These are phyloP conservation scores for Corythucha ciliata DNA, from an alignment of 2,888 invertebrate genomes.

Conservation along the genomic window DNA sequence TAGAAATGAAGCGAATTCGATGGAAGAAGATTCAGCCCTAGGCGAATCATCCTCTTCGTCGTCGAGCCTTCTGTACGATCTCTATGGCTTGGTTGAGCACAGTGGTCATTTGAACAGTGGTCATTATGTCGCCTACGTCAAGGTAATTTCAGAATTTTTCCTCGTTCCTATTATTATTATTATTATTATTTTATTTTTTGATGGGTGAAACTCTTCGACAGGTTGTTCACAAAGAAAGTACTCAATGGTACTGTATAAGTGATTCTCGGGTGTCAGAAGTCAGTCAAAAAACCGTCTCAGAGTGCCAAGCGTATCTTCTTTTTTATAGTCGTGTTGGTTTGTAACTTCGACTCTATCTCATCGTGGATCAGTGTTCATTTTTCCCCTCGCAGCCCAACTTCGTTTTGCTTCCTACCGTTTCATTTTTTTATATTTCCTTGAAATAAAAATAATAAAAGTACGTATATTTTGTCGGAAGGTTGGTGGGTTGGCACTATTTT, in stretches of 20 bases:
- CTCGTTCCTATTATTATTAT: neutral
- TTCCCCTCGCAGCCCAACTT: no score
- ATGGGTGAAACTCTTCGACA: conserved; percentile 3
- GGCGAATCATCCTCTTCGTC: no score
- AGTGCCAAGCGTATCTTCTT: conserved; percentile 85
- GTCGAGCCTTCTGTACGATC: conserved; percentile 77
- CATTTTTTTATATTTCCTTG: no score
- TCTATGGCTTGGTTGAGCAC: conserved; percentile 94
- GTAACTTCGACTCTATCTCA: no score
- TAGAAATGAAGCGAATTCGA: neutral
- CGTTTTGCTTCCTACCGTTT: no score
- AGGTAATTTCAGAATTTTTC: conserved; percentile 45
- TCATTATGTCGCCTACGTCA: conserved; percentile 91
- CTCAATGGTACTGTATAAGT: conserved; percentile 83
- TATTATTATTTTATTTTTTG: neutral
- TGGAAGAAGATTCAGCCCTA: no score
- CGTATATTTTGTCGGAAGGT: no score
- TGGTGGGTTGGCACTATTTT: no score
- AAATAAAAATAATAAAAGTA: no score
- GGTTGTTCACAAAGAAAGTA: conserved; percentile 18
- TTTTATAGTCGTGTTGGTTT: no score
- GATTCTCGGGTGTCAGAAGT: conserved; percentile 80
- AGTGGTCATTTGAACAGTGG: conserved; percentile 82
- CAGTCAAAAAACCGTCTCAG: conserved; percentile 66
- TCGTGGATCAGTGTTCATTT: no score